Evolutionary conservation across 2,888 invertebrate genomes (phyloP).

Genomic region (Cheiracanthium punctorium): DNA sequence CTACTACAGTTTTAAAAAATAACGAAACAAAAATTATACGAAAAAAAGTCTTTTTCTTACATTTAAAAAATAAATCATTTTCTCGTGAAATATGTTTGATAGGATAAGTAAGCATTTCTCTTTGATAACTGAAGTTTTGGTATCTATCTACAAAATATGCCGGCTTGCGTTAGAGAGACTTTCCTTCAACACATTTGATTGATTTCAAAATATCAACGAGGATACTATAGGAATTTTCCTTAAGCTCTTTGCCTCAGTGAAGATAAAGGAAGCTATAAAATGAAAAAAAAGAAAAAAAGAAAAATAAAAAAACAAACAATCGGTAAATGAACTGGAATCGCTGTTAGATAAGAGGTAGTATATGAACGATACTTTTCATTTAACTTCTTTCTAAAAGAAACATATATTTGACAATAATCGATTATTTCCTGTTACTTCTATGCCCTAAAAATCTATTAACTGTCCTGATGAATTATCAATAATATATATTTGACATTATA

Average conservation of each 20-base stretch:
- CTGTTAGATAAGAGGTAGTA: neutral
- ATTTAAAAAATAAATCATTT: too few relatives aligned
- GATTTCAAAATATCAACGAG: conserved; percentile 11
- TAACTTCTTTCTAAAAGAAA: neutral
- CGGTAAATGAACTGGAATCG: conserved; percentile 8
- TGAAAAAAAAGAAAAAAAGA: neutral
- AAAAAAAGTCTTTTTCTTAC: too few relatives aligned
- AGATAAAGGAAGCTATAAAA: neutral
- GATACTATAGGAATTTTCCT: conserved; percentile 4
- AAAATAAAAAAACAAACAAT: neutral
- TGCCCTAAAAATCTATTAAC: too few relatives aligned
- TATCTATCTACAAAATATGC: neutral
- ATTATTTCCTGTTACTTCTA: too few relatives aligned
- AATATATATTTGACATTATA: too few relatives aligned
- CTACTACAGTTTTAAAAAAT: too few relatives aligned
- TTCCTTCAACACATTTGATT: conserved; percentile 4
- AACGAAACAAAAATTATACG: too few relatives aligned
- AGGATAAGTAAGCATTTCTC: neutral
- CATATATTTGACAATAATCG: too few relatives aligned
- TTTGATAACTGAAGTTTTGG: neutral
- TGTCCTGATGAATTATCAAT: too few relatives aligned
- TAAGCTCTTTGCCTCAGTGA: neutral
- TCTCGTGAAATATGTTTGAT: neutral
- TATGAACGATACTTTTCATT: neutral
- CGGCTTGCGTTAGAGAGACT: too few relatives aligned